Evolutionary conservation across 1,140 invertebrate species (phyloP).

Genomic region (Drosophila persimilis): DNA sequence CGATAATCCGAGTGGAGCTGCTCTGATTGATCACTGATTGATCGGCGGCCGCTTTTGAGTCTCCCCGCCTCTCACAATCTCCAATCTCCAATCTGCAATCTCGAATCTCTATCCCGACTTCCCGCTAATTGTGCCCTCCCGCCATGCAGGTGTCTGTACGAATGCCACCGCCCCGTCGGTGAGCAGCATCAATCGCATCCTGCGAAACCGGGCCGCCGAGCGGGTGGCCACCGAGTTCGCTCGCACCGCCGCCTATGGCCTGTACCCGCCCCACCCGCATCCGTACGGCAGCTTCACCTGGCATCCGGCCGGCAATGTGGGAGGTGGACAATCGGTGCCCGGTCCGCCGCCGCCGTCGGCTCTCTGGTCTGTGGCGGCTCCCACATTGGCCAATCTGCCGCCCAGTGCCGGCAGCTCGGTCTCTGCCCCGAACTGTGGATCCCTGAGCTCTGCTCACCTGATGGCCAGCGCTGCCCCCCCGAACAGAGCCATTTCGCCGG

Average conservation of each 20-base stretch:
- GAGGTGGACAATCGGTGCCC: slow-evolving; percentile 52
- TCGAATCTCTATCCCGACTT: slow-evolving; percentile 4
- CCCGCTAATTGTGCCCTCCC: slow-evolving; percentile 48
- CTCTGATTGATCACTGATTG: slow-evolving; percentile 43
- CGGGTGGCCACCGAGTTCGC: slow-evolving; percentile 96
- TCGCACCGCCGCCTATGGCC: slow-evolving; percentile 93
- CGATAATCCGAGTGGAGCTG: slow-evolving; percentile 36
- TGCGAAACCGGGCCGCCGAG: slow-evolving; percentile 95
- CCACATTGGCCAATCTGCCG: slow-evolving; percentile 61
- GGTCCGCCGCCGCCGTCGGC: slow-evolving; percentile 55
- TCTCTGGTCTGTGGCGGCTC: slow-evolving; percentile 66
- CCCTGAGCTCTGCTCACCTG: slow-evolving; percentile 59
- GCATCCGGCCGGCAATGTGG: slow-evolving; percentile 69
- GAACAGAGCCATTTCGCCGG: slow-evolving; percentile 73
- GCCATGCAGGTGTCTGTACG: slow-evolving; percentile 88
- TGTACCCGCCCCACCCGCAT: slow-evolving; percentile 88
- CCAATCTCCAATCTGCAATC: slow-evolving; percentile 1
- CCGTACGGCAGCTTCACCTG: slow-evolving; percentile 86
- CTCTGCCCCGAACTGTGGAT: slow-evolving; percentile 22
- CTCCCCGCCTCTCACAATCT: too few relatives aligned
- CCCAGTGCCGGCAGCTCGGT: slow-evolving; percentile 50
- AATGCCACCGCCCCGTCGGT: slow-evolving; percentile 95
- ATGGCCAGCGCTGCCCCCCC: slow-evolving; percentile 37
- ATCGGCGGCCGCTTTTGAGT: slow-evolving; percentile 46
- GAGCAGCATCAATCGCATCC: slow-evolving; percentile 95